Conservation (phyloP, 2,113 vertebrate genomes). For the Toxotes jaculatrix region DNA sequence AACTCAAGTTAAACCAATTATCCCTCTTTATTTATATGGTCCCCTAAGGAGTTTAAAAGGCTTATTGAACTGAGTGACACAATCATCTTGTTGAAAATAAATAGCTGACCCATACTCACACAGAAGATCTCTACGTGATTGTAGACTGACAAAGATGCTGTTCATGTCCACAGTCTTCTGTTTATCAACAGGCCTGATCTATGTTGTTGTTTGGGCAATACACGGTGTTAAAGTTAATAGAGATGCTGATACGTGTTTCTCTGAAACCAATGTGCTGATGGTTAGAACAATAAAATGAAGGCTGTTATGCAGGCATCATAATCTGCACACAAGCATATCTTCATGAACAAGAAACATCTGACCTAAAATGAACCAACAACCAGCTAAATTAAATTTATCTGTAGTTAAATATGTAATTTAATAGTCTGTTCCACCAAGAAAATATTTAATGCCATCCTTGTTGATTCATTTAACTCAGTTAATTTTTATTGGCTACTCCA, state of each 20-base stretch:
- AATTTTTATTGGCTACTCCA: not conserved
- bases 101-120: constrained; percentile 32
- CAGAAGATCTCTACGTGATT: not conserved
- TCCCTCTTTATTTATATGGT: constrained; percentile 71
- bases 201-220: not conserved
- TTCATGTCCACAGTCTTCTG: not conserved
- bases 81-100: constrained; percentile 46
- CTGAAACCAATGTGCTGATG: not conserved
- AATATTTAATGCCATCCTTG: not conserved
- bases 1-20: constrained; percentile 80
- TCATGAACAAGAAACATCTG: not conserved
- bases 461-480: not conserved
- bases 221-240: not conserved
- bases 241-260: not conserved
- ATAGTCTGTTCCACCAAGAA: not conserved
- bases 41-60: constrained; percentile 61
- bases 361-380: not conserved
- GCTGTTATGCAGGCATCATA: too few relatives aligned
- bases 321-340: too few relatives aligned
- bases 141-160: not conserved
- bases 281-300: not conserved
- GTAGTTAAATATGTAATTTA: not conserved
- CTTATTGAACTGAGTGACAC: constrained; percentile 58
- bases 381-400: not conserved
- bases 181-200: not conserved